phyloP scores from a whole-genome alignment of 2,888 invertebrate genomes.

The Cantharis rufa region DNA sequence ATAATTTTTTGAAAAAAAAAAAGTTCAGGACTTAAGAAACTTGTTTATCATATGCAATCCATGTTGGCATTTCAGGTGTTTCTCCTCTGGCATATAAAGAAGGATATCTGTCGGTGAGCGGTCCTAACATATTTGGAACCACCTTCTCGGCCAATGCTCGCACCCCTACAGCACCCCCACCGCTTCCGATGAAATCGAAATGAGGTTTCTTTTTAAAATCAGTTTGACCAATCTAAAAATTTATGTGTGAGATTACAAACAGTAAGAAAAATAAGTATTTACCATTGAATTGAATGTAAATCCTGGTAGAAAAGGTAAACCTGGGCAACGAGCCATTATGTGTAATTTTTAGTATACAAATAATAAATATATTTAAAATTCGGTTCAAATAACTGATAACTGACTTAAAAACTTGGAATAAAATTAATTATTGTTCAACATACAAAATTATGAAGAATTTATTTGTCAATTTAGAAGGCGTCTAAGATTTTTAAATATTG shows the following conservation, averaged over 20 bases:
- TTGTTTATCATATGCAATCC: slow-evolving; percentile 88
- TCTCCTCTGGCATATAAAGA: slow-evolving; percentile 77
- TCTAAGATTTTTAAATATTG: neutral
- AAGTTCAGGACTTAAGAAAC: slow-evolving; percentile 55
- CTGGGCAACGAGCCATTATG: slow-evolving; percentile 60
- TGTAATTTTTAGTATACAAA: slow-evolving; percentile 5
- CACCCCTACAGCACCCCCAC: slow-evolving; percentile 49
- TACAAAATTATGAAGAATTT: neutral
- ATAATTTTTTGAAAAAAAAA: neutral
- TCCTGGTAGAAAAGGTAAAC: slow-evolving; percentile 76
- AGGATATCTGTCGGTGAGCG: slow-evolving; percentile 63
- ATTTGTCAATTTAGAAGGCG: neutral
- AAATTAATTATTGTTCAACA: neutral
- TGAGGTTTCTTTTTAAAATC: slow-evolving; percentile 59
- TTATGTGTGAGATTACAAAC: neutral
- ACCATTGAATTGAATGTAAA: slow-evolving; percentile 70
- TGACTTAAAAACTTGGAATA: neutral
- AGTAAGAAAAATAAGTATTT: slow-evolving; percentile 49
- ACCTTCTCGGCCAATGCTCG: slow-evolving; percentile 66
- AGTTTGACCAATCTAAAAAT: slow-evolving; percentile 64
- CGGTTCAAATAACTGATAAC: neutral
- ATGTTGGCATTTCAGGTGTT: slow-evolving; percentile 76
- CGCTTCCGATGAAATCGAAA: slow-evolving; percentile 62
- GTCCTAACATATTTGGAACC: slow-evolving; percentile 65
- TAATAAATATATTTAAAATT: neutral